Conservation (phyloP, 2,113 vertebrate genomes). For the Sterna hirundo region DNA sequence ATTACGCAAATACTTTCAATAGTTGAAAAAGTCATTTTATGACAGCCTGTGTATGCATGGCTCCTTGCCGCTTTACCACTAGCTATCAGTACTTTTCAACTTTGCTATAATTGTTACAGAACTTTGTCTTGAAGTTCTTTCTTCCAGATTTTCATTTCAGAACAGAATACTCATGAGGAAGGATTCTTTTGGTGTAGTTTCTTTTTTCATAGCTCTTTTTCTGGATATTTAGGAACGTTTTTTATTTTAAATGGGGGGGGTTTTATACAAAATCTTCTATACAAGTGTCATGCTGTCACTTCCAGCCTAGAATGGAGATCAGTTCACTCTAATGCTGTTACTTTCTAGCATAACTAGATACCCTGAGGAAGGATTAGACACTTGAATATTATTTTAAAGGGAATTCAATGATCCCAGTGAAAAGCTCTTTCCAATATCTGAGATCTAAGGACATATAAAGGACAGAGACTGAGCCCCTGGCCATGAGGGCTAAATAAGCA, state of each 20-base stretch:
- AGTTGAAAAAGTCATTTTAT: background rate
- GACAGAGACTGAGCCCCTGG: background rate
- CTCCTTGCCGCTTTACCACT: background rate
- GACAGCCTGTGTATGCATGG: background rate
- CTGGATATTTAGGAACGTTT: background rate
- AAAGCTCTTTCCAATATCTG: background rate
- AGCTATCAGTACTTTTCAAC: background rate
- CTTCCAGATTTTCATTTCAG: background rate
- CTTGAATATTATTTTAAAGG: background rate
- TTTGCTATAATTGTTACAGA: background rate
- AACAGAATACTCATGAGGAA: background rate
- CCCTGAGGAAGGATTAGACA: background rate
- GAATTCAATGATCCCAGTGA: background rate
- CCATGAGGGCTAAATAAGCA: background rate
- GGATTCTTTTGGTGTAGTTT: background rate
- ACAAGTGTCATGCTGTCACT: background rate
- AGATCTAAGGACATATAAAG: background rate
- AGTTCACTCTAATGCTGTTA: background rate
- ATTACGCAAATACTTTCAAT: background rate
- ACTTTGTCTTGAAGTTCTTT: background rate
- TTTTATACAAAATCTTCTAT: background rate
- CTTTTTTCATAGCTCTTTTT: background rate
- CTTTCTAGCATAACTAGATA: background rate
- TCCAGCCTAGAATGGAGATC: background rate
- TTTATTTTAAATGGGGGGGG: background rate